These are phyloP conservation scores for Silvanus unidentatus DNA, from an alignment of 2,888 invertebrate genomes.

Conservation along the genomic window DNA sequence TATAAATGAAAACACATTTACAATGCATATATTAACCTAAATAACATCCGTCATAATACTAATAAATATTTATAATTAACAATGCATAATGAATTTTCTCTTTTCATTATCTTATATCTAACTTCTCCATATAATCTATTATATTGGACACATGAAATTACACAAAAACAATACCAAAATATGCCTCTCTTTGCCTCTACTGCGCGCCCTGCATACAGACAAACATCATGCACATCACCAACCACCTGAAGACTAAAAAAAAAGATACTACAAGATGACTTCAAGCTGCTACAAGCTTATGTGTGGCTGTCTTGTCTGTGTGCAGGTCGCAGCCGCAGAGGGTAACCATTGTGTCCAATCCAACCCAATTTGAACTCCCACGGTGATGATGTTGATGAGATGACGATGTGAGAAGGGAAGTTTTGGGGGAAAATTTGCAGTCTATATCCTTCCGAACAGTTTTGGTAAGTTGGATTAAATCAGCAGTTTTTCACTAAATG, in stretches of 20 bases:
- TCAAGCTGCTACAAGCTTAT: slow-evolving; percentile 26
- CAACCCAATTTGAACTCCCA: slow-evolving; percentile 1
- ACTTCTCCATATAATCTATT: neutral
- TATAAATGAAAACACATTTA: too few relatives aligned
- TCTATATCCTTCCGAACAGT: too few relatives aligned
- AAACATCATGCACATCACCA: slow-evolving; percentile 50
- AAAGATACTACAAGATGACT: slow-evolving; percentile 10
- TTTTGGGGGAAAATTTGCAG: too few relatives aligned
- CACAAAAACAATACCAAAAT: neutral
- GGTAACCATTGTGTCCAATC: slow-evolving; percentile 18
- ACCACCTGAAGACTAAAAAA: slow-evolving; percentile 28
- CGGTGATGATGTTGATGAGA: slow-evolving; percentile 6
- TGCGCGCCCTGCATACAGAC: slow-evolving; percentile 47
- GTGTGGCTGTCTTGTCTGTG: slow-evolving; percentile 56
- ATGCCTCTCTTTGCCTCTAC: slow-evolving; percentile 14
- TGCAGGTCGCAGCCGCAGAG: slow-evolving; percentile 52
- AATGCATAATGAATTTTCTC: neutral
- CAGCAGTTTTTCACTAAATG: slow-evolving; percentile 2
- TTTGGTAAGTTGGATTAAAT: too few relatives aligned
- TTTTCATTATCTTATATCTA: neutral
- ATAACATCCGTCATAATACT: neutral
- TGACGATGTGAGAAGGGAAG: too few relatives aligned
- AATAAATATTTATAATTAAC: neutral
- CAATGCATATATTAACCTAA: too few relatives aligned
- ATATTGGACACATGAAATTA: neutral